These are phyloP conservation scores for Arnoldichthys spilopterus DNA, from an alignment of 2,797 vertebrate genomes.

Conservation along the genomic window DNA sequence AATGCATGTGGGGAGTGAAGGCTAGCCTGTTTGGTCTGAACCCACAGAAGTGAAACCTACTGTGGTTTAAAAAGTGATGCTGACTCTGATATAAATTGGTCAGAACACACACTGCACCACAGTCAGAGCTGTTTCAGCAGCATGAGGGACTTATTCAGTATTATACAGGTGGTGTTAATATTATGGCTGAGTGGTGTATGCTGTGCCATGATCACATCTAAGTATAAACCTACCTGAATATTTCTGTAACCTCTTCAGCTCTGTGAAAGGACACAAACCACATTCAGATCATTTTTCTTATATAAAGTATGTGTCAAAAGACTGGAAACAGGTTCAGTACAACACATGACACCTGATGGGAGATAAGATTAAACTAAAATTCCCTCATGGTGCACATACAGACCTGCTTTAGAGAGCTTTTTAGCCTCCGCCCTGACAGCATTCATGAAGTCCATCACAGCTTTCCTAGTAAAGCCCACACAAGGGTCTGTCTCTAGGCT, in stretches of 20 bases:
- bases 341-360: neutral
- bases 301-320: neutral
- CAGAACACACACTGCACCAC: no score
- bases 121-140: no score
- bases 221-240: constrained; percentile 71
- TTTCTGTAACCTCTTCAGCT: constrained; percentile 75
- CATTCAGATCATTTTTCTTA: neutral
- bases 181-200: no score
- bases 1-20: no score
- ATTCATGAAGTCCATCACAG: constrained; percentile 73
- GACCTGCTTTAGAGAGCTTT: constrained; percentile 78
- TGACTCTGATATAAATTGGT: no score
- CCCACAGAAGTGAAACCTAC: no score
- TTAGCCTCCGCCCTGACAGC: constrained; percentile 71
- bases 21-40: no score
- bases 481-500: constrained; percentile 77
- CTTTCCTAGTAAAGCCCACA: constrained; percentile 73
- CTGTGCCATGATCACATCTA: neutral
- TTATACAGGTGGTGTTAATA: no score
- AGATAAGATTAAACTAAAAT: neutral
- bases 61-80: no score
- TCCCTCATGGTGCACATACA: constrained; percentile 6
- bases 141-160: no score
- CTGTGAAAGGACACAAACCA: constrained; percentile 62
- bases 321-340: neutral